Conservation (phyloP, 2,113 vertebrate species). For the Heterocephalus glaber region DNA sequence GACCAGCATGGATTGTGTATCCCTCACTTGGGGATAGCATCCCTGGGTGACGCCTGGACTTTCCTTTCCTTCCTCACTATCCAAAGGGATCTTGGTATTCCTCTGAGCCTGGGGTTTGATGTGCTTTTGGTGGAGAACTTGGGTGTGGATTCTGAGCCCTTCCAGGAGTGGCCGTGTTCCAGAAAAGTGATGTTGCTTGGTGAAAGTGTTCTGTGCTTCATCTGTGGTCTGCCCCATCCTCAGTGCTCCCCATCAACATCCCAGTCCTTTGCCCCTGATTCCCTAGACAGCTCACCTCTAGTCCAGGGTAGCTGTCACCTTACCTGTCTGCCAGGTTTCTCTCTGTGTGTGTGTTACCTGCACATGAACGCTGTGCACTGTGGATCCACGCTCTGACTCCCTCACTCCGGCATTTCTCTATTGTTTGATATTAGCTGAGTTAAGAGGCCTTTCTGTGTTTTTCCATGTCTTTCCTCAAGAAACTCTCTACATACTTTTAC, state of each 20-base stretch:
- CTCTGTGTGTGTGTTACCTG: neutral
- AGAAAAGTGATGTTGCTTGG: neutral
- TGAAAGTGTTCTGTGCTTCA: neutral
- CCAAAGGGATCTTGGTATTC: constrained; percentile 17
- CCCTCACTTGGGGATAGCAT: neutral
- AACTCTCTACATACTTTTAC: neutral
- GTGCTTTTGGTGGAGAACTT: neutral
- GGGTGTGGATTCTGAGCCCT: neutral
- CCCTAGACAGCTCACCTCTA: neutral
- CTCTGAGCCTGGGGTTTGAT: constrained; percentile 18
- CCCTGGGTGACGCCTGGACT: constrained; percentile 7
- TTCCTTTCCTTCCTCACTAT: constrained; percentile 7
- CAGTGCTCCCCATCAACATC: neutral
- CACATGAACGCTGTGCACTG: rapidly evolving
- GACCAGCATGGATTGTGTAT: rapidly evolving
- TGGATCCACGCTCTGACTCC: neutral
- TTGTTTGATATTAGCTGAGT: neutral
- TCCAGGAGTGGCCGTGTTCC: neutral
- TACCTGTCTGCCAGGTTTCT: neutral
- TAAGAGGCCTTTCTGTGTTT: neutral
- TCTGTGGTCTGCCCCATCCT: neutral
- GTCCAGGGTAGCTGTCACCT: neutral
- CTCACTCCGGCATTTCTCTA: neutral
- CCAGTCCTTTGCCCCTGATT: neutral
- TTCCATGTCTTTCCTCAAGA: neutral